These are phyloP conservation scores for Tiliqua scincoides DNA, from an alignment of 2,113 vertebrate species.

Conservation along the genomic window DNA sequence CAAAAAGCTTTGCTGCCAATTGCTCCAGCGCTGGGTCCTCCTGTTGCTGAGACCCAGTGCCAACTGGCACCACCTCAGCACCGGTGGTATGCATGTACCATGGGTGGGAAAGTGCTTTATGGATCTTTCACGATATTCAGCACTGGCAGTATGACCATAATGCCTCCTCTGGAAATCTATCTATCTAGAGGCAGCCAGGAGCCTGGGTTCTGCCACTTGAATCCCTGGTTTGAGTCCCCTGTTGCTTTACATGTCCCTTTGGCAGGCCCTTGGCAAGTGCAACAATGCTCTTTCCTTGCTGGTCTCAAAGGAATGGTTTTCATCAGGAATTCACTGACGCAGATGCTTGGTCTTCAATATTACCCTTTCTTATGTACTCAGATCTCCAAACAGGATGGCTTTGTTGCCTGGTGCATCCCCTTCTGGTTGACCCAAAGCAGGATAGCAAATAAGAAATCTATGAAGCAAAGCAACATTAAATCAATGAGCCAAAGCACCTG, in stretches of 20 bases:
- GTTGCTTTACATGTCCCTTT: neutral
- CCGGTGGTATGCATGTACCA: no score
- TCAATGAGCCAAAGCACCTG: constrained; percentile 33
- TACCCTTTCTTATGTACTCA: neutral
- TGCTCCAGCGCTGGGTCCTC: no score
- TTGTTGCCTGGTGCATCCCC: accelerated
- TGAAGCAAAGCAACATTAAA: constrained; percentile 40
- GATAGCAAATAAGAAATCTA: constrained; percentile 13
- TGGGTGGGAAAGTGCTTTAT: no score
- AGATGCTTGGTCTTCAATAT: neutral
- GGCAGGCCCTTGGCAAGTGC: neutral
- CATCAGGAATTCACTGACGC: neutral
- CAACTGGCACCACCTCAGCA: no score
- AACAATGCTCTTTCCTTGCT: no score
- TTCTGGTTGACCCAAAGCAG: neutral
- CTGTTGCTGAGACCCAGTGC: no score
- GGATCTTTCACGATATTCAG: no score
- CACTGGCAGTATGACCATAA: no score
- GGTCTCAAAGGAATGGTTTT: neutral
- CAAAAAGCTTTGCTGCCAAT: no score
- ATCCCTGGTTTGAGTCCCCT: neutral
- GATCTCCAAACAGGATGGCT: neutral
- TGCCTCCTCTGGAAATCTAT: no score
- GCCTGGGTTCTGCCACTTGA: no score
- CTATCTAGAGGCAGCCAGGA: no score